phyloP scores from a whole-genome alignment of 2,888 invertebrate genomes.

The Lasioglossum lativentre region DNA sequence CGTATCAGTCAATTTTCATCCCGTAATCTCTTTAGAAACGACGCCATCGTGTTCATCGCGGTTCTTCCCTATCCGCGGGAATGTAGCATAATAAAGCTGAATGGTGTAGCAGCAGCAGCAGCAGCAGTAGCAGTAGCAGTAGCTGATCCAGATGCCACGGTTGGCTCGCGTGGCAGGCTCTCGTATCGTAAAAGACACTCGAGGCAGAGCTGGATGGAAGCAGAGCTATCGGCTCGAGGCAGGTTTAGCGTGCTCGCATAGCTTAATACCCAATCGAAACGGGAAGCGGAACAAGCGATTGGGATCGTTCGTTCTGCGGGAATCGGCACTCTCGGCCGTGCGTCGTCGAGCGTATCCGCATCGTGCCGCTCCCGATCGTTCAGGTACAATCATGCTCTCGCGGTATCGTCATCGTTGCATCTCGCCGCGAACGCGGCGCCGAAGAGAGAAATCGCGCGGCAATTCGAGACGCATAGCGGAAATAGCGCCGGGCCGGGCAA shows the following conservation, averaged over 20 bases:
- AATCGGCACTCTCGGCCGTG: not conserved
- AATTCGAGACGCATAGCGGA: not conserved
- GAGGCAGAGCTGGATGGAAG: not conserved
- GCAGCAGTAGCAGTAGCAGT: not conserved
- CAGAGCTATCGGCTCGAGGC: not conserved
- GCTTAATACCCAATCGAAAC: slow-evolving; percentile 3
- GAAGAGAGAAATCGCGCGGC: not conserved
- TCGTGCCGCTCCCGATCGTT: not conserved
- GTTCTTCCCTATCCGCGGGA: not conserved
- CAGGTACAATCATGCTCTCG: not conserved
- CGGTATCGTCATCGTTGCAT: slow-evolving; percentile 18
- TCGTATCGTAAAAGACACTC: slow-evolving; percentile 14
- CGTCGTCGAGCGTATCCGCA: not conserved
- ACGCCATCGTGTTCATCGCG: not conserved
- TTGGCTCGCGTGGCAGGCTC: slow-evolving; percentile 7
- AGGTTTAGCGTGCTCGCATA: slow-evolving; percentile 4
- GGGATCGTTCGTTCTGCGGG: not conserved
- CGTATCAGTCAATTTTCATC: slow-evolving; percentile 8
- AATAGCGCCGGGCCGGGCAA: slow-evolving; percentile 25
- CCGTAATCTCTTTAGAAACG: slow-evolving; percentile 11
- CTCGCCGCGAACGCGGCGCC: not conserved
- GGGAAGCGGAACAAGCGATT: slow-evolving; percentile 1
- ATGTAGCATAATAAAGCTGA: slow-evolving; percentile 9
- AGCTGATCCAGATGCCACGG: not conserved
- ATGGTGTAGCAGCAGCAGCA: not conserved